Evolutionary conservation across 1,140 invertebrate genomes (phyloP).

Genomic region (Scaptodrosophila lebanonensis): DNA sequence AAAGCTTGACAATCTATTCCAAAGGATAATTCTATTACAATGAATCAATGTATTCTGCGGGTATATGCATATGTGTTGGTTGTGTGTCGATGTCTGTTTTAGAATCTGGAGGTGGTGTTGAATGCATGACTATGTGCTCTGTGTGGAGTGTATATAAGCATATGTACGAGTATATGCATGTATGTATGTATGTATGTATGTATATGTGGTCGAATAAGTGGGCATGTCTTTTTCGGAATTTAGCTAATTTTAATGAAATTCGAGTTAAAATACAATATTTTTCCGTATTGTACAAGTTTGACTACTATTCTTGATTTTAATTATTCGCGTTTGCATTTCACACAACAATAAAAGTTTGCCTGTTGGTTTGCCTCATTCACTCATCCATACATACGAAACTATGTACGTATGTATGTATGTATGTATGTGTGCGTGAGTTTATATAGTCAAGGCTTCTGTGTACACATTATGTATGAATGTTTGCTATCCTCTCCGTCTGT

Average conservation of each 20-base stretch:
- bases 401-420: slow-evolving; percentile 26
- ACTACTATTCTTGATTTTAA: slow-evolving; percentile 46
- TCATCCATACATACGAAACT: slow-evolving; percentile 7
- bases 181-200: background rate
- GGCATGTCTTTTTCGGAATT: slow-evolving; percentile 31
- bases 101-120: too few relatives aligned
- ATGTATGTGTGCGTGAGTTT: slow-evolving; percentile 10
- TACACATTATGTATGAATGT: slow-evolving; percentile 10
- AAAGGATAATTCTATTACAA: slow-evolving; percentile 61
- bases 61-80: slow-evolving; percentile 21
- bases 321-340: slow-evolving; percentile 37
- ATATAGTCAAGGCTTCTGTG: slow-evolving; percentile 3
- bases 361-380: slow-evolving; percentile 5
- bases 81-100: too few relatives aligned
- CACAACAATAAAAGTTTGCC: slow-evolving; percentile 3
- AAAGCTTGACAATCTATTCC: slow-evolving; percentile 72
- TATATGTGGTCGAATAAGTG: slow-evolving; percentile 11
- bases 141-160: too few relatives aligned
- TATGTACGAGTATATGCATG: slow-evolving; percentile 7
- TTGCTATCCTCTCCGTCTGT: slow-evolving; percentile 24
- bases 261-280: slow-evolving; percentile 50
- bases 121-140: too few relatives aligned
- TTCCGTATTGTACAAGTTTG: slow-evolving; percentile 37
- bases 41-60: slow-evolving; percentile 29
- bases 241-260: slow-evolving; percentile 43